A percentile compares a stretch with the other conserved stretches of the same genome.
Evolutionary conservation across 2,797 vertebrate species (phyloP).

Genomic region (Xyrichtys novacula): DNA sequence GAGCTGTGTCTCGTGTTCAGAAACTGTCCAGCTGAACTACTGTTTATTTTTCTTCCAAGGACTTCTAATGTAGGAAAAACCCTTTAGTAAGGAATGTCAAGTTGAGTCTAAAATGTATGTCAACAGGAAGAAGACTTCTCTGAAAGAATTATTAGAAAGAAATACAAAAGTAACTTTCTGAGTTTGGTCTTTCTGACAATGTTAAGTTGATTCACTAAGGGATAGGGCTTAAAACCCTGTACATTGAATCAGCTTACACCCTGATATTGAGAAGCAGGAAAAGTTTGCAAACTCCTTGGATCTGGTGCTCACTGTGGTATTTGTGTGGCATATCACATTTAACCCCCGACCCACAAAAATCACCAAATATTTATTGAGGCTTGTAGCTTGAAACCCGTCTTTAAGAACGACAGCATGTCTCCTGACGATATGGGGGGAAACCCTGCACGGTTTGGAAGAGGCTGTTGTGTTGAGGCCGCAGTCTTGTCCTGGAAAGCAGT

Average conservation of each 20-base stretch:
- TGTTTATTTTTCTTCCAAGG: not conserved
- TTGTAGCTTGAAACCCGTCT: slow-evolving; percentile 68
- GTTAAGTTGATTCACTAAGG: too few relatives aligned
- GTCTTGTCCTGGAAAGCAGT: slow-evolving; percentile 50
- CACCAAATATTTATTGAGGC: slow-evolving; percentile 74
- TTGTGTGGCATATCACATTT: slow-evolving; percentile 64
- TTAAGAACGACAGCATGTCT: slow-evolving; percentile 61
- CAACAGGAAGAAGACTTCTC: too few relatives aligned
- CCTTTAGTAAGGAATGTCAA: too few relatives aligned
- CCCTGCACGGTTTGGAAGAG: slow-evolving; percentile 60
- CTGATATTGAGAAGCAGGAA: slow-evolving; percentile 36
- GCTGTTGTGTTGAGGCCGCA: slow-evolving; percentile 48
- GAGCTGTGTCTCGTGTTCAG: not conserved
- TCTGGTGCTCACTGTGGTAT: slow-evolving; percentile 44
- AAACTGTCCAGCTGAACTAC: not conserved
- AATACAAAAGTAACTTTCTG: not conserved
- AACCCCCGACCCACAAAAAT: slow-evolving; percentile 71
- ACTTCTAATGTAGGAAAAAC: too few relatives aligned
- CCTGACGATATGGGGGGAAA: slow-evolving; percentile 44
- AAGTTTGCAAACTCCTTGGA: slow-evolving; percentile 39
- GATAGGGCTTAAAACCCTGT: too few relatives aligned
- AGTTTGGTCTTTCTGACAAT: slow-evolving; percentile 1
- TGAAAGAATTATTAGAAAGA: too few relatives aligned
- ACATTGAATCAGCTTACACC: slow-evolving; percentile 15
- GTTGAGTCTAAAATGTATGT: too few relatives aligned